Base-by-base conservation (phyloP, 2,888 invertebrate genomes). In the Yponomeuta cagnagella region DNA sequence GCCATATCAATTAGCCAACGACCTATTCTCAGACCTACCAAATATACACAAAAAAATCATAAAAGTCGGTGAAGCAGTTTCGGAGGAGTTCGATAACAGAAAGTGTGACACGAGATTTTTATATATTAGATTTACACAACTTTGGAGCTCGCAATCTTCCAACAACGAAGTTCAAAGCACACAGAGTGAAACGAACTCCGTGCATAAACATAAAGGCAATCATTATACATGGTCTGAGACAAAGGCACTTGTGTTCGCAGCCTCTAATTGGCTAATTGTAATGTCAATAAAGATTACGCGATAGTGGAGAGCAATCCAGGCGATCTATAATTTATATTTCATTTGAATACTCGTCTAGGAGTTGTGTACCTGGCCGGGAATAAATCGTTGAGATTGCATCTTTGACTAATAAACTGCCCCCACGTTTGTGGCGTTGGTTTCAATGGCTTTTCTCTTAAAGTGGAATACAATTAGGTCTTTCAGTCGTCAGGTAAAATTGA, bases 201-300 rank as follows among this genome's bases (percentile, higher is more conserved):
- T 5, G 52, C 15, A 58, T 58, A 58, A 58, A 58, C 52, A 58
- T 58, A 15, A 12, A 58, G 52, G 52, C 52, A 58, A 58, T 58
- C 15, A 15, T 15, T 58, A 58, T 58, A 15, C 52, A 15, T 58
- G 52, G 15, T 58, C 52, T 15, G 52, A 72, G 72, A 79, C 79
- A 77, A 77, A 75, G 72, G 69, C 71, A 74, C 74, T 76, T 74
- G 75, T 77, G 73, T 75, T n/a, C 48, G 30, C 15, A 31, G 71
- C 75, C 76, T 74, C 78, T 85, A 85, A 85, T 84, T 86, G 83
- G 85, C 74, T 76, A 82, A 85, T 85, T 85, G 84, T 85, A 76
- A 76, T 79, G 84, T 81, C 84, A 81, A 79, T 80, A 79, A 78
- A 80, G 83, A 84, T 81, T 74, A 72, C 69, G 72, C 75, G 79